Evolutionary conservation across 2,113 vertebrate species (phyloP).

Genomic region (Orycteropus afer): DNA sequence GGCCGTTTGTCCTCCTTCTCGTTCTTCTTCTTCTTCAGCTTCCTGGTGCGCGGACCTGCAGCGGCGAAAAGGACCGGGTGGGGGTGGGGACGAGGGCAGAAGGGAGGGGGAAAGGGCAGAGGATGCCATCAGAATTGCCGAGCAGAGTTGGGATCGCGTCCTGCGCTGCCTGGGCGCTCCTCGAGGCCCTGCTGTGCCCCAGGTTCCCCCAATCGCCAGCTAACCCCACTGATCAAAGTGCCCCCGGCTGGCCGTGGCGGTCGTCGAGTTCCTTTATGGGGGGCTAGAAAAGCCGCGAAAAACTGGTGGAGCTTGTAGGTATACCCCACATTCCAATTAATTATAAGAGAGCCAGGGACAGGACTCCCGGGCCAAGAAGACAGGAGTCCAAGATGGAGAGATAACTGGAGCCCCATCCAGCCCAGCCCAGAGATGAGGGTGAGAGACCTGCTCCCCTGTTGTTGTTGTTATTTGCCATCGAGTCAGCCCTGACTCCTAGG

Average conservation of each 20-base stretch:
- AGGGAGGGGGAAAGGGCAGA: constrained; percentile 49
- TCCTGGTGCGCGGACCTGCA: constrained; percentile 97
- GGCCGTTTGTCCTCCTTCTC: constrained; percentile 96
- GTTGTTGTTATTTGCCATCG: too few species aligned
- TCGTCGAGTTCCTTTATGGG: background rate
- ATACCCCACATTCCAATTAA: background rate
- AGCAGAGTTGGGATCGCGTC: background rate
- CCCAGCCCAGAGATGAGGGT: background rate
- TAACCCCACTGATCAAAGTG: background rate
- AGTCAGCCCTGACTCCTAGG: too few species aligned
- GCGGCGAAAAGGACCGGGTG: constrained; percentile 53
- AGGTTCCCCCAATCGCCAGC: background rate
- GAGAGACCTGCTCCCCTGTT: background rate
- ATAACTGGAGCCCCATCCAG: background rate
- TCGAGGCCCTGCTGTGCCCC: background rate
- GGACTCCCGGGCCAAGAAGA: background rate
- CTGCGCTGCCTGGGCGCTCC: background rate
- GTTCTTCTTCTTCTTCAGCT: constrained; percentile 97
- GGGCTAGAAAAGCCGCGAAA: background rate
- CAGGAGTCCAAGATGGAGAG: background rate
- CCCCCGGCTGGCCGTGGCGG: background rate
- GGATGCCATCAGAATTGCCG: constrained; percentile 60
- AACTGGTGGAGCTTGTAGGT: background rate
- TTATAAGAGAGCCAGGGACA: background rate
- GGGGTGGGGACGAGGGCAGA: constrained; percentile 36